Evolutionary conservation across 2,113 vertebrate species (phyloP), one percentile per base, ranked within the genome.

Genomic region (Coptodon bakossiorum): DNA sequence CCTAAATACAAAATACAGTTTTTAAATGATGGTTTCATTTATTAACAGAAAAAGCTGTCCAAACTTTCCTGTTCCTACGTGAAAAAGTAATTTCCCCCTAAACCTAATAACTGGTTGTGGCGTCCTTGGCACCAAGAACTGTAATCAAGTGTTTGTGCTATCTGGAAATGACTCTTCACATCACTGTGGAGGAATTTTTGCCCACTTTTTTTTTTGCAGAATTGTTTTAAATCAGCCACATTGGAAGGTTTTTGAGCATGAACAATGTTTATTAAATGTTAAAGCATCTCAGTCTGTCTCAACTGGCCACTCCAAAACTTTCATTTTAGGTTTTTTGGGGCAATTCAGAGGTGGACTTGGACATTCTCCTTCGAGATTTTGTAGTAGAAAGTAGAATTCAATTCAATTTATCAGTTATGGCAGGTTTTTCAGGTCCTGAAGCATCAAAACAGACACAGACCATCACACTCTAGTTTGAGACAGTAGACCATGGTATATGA

Each of bases 101-200:
- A 45, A 16, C 8, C 13, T 73, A 43, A 45, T 43, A 45, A 73
- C 38, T 45, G 66, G 8, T 27, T 73, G 40, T 45, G 68, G 38
- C 1, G 3, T 24, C 22, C 14, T 73, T 45, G 68, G 40, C 13
- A 3, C 9, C 22, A 48, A 73, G 13, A 73, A 73, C 68, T 73
- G 8, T 43, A 45, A 73, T 73, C 38, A 10, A 73, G 68, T 16
- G 13, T 45, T 73, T 73, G 40, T 73, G 68, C 14, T 73, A 73
- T 27, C 40, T 73, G 40, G 40, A 27, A 73, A 73, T 9, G 5
- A 40, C n/a, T 40, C 36, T 24, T 68, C 63, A 68, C 63, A 68
- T 68, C 63, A 24, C 63, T 40, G 63, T 10, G 40, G 40, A 29
- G 17, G 31, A 63, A 36, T 63, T 36, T 63, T 34, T 31, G 29